Evolutionary conservation across 1,140 invertebrate genomes (phyloP), one percentile per base, ranked within the genome.

Genomic region (Ceratitis capitata): DNA sequence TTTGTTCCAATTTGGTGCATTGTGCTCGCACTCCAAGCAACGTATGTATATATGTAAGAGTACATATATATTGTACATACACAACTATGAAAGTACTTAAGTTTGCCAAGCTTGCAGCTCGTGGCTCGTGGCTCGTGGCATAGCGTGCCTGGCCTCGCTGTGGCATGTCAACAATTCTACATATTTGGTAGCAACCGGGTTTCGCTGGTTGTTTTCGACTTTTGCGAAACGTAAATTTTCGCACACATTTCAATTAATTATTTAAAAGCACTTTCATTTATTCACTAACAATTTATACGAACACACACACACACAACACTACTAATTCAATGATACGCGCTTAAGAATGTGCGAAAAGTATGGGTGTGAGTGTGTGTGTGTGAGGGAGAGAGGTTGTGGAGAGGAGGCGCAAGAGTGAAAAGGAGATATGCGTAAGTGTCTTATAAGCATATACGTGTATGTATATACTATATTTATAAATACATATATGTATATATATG

Each of bases 171-270:
- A 19, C 14, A 39, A 14, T 61, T n/a, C 12, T 61, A 61, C 23
- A 19, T 58, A 3, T 1, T 64, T 64, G 69, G 23, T 19, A 45
- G 6, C 19, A 78, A 78, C 39, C 23, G 39, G n/a, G 39, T 78
- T 78, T 45, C 16, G 69, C n/a, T 23, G 9, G n/a, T 78, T 78
- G 26, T 78, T 78, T 78, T 26, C 9, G 69, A 45, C 39, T 78
- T 64, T 12, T 39, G 69, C n/a, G 69, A 78, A 78, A 39, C n/a
- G 69, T 45, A 78, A 78, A 78, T 26, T 26, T 78, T 78, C 69
- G 39, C 69, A 32, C 69, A 32, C 69, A 78, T 78, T 78, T 78
- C 39, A 78, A 45, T 42, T 26, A 78, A 78, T 78, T 78, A 78
- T 23, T 45, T 45, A 23, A 78, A 47, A 45, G 39, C 69, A 78